These are phyloP conservation scores for Penaeus vannamei DNA, from an alignment of 1,140 invertebrate genomes.

Conservation along the genomic window DNA sequence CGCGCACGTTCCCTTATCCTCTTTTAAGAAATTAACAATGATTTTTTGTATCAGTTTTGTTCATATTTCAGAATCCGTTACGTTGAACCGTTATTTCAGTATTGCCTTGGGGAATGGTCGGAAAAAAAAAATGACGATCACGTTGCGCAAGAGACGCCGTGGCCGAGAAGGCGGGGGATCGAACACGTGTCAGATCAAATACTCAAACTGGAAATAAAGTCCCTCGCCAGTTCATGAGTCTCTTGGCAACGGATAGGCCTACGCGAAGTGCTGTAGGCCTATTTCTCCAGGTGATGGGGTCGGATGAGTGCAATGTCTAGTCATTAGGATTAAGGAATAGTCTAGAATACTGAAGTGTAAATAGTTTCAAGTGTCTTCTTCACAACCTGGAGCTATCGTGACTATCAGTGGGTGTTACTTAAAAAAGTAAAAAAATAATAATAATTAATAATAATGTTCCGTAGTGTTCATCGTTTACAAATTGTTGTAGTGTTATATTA, in stretches of 20 bases:
- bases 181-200: not conserved
- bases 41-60: no score
- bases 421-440: not conserved
- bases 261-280: not conserved
- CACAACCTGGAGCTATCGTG: slow-evolving; percentile 39
- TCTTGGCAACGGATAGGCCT: not conserved
- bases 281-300: slow-evolving; percentile 41
- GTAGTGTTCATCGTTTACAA: slow-evolving; percentile 40
- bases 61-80: no score
- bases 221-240: not conserved
- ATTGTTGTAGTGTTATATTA: slow-evolving; percentile 34
- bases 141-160: no score
- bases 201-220: not conserved
- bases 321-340: slow-evolving; percentile 61
- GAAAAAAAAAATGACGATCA: no score
- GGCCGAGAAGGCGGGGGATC: no score
- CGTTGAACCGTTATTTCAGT: no score
- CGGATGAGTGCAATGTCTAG: slow-evolving; percentile 66
- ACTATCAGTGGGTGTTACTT: slow-evolving; percentile 35
- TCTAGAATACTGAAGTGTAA: slow-evolving; percentile 56
- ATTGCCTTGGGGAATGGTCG: no score
- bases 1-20: no score
- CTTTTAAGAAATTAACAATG: no score
- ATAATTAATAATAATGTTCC: slow-evolving; percentile 1
- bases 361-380: slow-evolving; percentile 64